Percentiles rank a stretch among this genome's conserved stretches.
These are phyloP conservation scores for Tholera decimalis DNA, from an alignment of 2,888 invertebrate genomes.

Conservation along the genomic window DNA sequence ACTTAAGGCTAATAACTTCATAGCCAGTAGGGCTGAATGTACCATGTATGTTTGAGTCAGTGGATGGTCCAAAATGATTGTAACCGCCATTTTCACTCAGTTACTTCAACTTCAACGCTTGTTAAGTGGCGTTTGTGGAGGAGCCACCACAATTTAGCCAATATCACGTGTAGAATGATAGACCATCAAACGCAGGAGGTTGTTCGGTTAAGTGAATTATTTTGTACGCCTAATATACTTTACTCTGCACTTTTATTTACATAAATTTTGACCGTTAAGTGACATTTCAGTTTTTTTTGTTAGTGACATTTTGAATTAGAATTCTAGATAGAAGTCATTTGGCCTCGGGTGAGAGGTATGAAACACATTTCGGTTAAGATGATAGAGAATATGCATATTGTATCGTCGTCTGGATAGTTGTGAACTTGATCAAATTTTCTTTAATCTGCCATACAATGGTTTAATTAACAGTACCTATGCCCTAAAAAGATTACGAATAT, in stretches of 20 bases:
- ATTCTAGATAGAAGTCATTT: conserved; percentile 26
- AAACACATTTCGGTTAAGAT: conserved; percentile 9
- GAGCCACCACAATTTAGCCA: too few relatives aligned
- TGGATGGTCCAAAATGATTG: conserved; percentile 71
- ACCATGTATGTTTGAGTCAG: conserved; percentile 76
- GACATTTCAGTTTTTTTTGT: conserved; percentile 30
- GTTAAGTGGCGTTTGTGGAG: too few relatives aligned
- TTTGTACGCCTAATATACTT: too few relatives aligned
- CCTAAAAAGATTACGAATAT: conserved; percentile 14
- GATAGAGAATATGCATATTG: conserved; percentile 8
- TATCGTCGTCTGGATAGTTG: conserved; percentile 1
- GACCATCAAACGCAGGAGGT: too few relatives aligned
- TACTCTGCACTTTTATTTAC: conserved; percentile 10
- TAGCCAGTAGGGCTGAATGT: conserved; percentile 75
- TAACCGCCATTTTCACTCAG: conserved; percentile 62
- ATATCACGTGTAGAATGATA: too few relatives aligned
- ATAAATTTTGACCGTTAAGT: conserved; percentile 38
- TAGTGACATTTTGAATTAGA: not conserved
- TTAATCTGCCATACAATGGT: not conserved
- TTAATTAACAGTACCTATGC: not conserved
- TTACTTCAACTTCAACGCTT: too few relatives aligned
- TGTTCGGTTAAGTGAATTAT: too few relatives aligned
- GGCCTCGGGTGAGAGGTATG: not conserved
- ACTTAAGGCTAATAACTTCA: conserved; percentile 75
- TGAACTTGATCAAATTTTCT: conserved; percentile 38